Percentiles rank a stretch among this genome's conserved stretches.
phyloP scores from a whole-genome alignment of 2,888 invertebrate genomes.

The Melanostoma scalare region DNA sequence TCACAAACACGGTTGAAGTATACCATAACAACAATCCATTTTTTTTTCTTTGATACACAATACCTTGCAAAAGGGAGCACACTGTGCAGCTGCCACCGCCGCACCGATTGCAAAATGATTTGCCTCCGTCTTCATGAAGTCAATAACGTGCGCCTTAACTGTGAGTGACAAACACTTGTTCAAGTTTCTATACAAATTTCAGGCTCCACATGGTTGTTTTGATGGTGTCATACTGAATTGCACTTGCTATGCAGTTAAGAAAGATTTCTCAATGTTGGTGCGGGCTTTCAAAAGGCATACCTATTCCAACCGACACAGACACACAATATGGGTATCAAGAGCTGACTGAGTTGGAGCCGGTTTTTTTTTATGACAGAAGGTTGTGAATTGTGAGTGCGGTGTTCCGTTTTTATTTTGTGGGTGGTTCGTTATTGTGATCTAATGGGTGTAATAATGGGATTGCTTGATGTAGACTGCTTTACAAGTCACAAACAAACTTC shows the following conservation, averaged over 20 bases:
- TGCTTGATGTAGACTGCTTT: too few relatives aligned
- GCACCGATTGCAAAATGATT: constrained; percentile 60
- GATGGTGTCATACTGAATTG: constrained; percentile 51
- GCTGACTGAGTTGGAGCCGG: constrained; percentile 14
- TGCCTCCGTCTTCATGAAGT: constrained; percentile 49
- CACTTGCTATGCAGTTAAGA: constrained; percentile 25
- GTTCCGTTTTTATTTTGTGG: constrained; percentile 42
- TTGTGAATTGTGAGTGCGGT: neutral
- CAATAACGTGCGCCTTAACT: constrained; percentile 44
- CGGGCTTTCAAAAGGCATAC: constrained; percentile 52
- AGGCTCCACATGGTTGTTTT: constrained; percentile 36
- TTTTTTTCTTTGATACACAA: constrained; percentile 44
- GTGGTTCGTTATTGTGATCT: constrained; percentile 61
- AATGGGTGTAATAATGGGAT: constrained; percentile 54
- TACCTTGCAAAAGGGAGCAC: constrained; percentile 68
- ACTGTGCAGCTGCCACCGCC: constrained; percentile 26
- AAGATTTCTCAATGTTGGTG: constrained; percentile 52
- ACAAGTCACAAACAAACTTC: too few relatives aligned
- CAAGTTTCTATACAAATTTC: constrained; percentile 45
- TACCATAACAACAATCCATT: constrained; percentile 58
- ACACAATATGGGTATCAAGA: constrained; percentile 12
- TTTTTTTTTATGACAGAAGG: neutral
- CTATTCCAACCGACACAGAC: constrained; percentile 2
- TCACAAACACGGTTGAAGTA: constrained; percentile 33
- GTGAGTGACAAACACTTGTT: constrained; percentile 59